phyloP scores from a whole-genome alignment of 2,113 vertebrate genomes.

The Pterocles gutturalis region DNA sequence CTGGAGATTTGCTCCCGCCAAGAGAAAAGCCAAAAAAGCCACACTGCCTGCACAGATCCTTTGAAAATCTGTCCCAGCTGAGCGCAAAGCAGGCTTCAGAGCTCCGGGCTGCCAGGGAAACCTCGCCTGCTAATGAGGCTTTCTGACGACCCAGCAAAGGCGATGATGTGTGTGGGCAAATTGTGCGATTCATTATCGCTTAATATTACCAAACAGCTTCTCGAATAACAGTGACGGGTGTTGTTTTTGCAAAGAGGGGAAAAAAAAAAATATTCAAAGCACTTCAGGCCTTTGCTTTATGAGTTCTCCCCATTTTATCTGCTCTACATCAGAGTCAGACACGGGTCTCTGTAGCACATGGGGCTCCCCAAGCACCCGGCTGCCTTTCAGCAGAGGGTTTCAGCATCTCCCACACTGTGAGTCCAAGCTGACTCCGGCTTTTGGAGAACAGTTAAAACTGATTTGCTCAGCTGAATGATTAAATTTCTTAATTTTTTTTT shows the following conservation, averaged over 20 bases:
- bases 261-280: not conserved
- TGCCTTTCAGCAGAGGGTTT: not conserved
- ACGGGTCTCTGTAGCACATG: fast-evolving
- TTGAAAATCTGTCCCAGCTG: not conserved
- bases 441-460: not conserved
- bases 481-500: not conserved
- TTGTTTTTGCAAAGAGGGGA: not conserved
- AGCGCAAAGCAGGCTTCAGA: fast-evolving
- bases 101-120: not conserved
- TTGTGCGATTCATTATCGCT: not conserved
- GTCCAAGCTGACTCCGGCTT: not conserved
- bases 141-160: not conserved
- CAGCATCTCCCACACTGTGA: fast-evolving
- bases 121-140: not conserved
- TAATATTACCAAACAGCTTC: not conserved
- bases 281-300: not conserved
- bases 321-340: not conserved
- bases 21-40: not conserved
- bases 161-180: not conserved
- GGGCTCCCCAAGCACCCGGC: not conserved
- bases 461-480: not conserved
- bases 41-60: fast-evolving
- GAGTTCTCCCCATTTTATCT: fast-evolving
- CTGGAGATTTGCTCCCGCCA: not conserved
- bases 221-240: fast-evolving